Evolutionary conservation across 2,888 invertebrate genomes (phyloP).

Genomic region (Resseliella maxima): DNA sequence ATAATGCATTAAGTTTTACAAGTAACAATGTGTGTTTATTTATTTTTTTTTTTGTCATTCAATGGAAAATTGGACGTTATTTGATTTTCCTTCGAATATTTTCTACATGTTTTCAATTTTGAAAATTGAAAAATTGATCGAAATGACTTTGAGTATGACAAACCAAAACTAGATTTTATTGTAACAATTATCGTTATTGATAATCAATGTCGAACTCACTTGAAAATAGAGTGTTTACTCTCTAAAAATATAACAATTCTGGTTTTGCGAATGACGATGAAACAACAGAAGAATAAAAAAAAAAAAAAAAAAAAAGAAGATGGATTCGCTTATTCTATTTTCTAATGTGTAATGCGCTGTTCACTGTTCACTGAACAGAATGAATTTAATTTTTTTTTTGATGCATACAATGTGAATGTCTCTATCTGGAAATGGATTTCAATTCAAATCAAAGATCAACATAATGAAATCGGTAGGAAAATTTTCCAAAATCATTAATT

Average conservation of each 20-base stretch:
- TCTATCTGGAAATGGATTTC: background rate
- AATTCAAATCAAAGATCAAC: background rate
- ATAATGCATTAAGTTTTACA: background rate
- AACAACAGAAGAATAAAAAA: background rate
- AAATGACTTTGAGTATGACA: background rate
- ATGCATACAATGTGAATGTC: too few species aligned
- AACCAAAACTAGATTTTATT: constrained; percentile 28
- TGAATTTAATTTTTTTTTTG: too few species aligned
- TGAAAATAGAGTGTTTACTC: background rate
- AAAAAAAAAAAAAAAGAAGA: too few species aligned
- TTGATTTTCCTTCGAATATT: too few species aligned
- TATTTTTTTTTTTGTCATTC: background rate
- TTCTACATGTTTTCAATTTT: too few species aligned
- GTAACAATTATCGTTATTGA: constrained; percentile 8
- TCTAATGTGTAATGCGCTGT: too few species aligned
- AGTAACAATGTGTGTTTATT: background rate
- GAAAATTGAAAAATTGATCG: background rate
- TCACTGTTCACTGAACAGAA: too few species aligned
- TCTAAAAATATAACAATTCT: constrained; percentile 16
- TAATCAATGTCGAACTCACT: background rate
- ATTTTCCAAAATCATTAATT: background rate
- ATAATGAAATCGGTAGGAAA: background rate
- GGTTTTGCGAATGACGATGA: background rate
- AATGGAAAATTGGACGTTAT: too few species aligned
- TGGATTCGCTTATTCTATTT: too few species aligned